Percentiles rank a stretch among this genome's conserved stretches.
These are phyloP conservation scores for Anthopleura xanthogrammica DNA, from an alignment of 92 coral and sea anemone genomes.

Conservation along the genomic window DNA sequence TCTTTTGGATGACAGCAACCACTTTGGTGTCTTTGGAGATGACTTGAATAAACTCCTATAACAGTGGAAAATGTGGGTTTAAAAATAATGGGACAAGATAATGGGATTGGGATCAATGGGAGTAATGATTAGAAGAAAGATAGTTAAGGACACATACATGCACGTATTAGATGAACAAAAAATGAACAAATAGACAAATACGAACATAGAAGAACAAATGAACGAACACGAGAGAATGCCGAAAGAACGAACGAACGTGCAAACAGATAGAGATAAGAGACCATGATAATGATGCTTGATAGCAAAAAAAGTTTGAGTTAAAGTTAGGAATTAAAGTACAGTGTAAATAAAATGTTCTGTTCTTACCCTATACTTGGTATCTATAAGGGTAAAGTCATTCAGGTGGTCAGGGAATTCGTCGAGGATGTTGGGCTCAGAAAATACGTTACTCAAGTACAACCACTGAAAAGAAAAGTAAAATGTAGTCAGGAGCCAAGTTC, in stretches of 20 bases:
- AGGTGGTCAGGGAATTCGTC: constrained; percentile 42
- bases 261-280: neutral
- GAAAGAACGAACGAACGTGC: no score
- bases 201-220: neutral
- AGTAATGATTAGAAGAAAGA: no score
- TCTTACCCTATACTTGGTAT: constrained; percentile 78
- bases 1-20: constrained; percentile 72
- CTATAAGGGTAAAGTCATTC: constrained; percentile 56
- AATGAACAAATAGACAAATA: neutral
- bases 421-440: constrained; percentile 67
- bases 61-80: neutral
- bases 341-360: neutral
- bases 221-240: neutral
- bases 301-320: neutral
- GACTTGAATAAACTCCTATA: constrained; percentile 68
- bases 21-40: constrained; percentile 81
- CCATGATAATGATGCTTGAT: neutral
- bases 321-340: neutral
- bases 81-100: neutral
- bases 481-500: neutral
- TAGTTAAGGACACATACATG: no score
- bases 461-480: constrained; percentile 48
- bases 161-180: neutral
- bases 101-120: neutral
- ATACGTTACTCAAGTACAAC: constrained; percentile 85